Conservation (phyloP, 2,113 vertebrate species). For the Peromyscus californicus region DNA sequence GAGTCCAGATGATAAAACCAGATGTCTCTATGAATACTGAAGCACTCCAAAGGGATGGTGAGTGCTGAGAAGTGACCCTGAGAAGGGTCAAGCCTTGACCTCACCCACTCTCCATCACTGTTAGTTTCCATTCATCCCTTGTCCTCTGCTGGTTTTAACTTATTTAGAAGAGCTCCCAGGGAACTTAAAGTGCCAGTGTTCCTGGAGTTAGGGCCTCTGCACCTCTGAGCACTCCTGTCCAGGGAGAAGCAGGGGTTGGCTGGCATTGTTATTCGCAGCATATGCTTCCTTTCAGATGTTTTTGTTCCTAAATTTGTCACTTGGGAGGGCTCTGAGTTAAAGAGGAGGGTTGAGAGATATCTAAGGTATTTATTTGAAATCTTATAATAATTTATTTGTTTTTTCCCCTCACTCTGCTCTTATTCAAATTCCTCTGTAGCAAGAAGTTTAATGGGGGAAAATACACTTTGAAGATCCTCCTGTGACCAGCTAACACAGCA, state of each 20-base stretch:
- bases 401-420: background rate
- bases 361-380: slow-evolving; percentile 15
- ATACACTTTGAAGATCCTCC: background rate
- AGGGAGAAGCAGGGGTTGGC: background rate
- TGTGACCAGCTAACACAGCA: background rate
- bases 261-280: background rate
- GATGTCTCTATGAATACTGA: background rate
- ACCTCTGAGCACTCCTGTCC: background rate
- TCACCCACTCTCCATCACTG: background rate
- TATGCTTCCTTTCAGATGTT: slow-evolving; percentile 43
- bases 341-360: background rate
- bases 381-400: slow-evolving; percentile 14
- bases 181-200: background rate
- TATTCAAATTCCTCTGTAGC: background rate
- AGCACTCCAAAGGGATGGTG: background rate
- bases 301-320: slow-evolving; percentile 31
- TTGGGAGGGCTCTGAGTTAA: background rate
- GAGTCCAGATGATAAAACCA: background rate
- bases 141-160: background rate
- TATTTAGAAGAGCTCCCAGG: background rate
- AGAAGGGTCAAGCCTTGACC: background rate
- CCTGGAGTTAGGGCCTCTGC: background rate
- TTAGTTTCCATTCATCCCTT: background rate
- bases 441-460: background rate
- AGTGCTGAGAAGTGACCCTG: background rate